Base-by-base conservation (phyloP, 2,113 vertebrate genomes). In the Cheilinus undulatus region DNA sequence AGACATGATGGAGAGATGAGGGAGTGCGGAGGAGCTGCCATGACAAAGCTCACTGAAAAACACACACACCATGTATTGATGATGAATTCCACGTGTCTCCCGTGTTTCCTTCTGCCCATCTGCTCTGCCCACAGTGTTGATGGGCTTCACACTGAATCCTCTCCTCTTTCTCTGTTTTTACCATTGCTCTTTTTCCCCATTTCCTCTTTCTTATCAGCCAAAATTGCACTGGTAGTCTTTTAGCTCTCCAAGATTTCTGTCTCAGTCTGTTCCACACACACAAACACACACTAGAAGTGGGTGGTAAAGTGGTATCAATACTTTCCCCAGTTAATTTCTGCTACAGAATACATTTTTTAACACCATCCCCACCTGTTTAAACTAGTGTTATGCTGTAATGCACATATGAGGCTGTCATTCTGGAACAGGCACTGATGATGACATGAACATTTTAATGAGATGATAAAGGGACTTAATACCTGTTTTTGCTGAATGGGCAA, bases 131-230 rank as follows among this genome's bases (percentile, higher is more conserved):
- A 62, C 56, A 48, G 56, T 49, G 54, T 54, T 60, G 54, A 80
- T 67, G 54, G 86, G 76, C 65, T 77, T 78, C 52, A 76, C 79
- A 64, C 81, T 63, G 82, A 88, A 87, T 61, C 75, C 70, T 49
- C 53, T 66, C 48, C 69, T 82, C 69, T 70, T 84, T 56, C 48
- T 63, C 76, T 80, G 32, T 54, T 69, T 40, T 74, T 36, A 57
- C 59, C 19, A 8, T 27, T 53, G n/a, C 43, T 34, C 42, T 36
- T 7, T 76, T 34, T 28, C 7, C 11, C 34, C n/a, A 30, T 79
- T 69, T 70, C 17, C 46, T 65, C 27, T 52, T 64, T 54, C 24
- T 73, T 27, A 68, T 82, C 32, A 40, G 66, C 73, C 84, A 83
- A 67, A 69, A 71, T 73, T 42, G 63, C 57, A 60, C 53, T 43